Percentiles rank a stretch among this genome's conserved stretches.
phyloP scores from a whole-genome alignment of 2,888 invertebrate genomes.

The Laothoe populi region DNA sequence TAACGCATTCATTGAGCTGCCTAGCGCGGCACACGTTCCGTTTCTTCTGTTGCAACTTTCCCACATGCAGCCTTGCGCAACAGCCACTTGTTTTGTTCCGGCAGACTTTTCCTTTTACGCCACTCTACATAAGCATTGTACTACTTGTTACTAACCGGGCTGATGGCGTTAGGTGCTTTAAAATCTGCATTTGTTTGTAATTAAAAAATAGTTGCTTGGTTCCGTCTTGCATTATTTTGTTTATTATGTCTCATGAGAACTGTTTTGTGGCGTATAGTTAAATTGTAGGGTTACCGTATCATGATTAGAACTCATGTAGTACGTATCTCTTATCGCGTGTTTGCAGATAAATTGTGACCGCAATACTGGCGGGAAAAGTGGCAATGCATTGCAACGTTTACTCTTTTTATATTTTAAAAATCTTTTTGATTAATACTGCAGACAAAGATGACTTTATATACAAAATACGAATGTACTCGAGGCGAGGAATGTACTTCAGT shows the following conservation, averaged over 20 bases:
- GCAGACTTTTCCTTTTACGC: constrained; percentile 75
- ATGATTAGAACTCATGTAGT: constrained; percentile 13
- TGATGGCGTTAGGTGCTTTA: constrained; percentile 31
- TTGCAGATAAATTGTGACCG: constrained; percentile 9
- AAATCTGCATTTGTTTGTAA: not conserved
- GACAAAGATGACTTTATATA: not conserved
- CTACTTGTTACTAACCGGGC: constrained; percentile 58
- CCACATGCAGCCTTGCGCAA: constrained; percentile 80
- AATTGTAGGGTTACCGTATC: not conserved
- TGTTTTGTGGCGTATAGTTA: not conserved
- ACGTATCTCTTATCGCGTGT: constrained; percentile 4
- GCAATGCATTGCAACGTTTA: not conserved
- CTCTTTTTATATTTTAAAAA: not conserved
- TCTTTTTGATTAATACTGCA: not conserved
- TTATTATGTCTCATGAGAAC: not conserved
- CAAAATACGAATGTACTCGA: not conserved
- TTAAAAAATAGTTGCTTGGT: no score
- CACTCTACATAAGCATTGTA: constrained; percentile 54
- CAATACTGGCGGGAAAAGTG: constrained; percentile 12
- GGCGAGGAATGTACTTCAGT: not conserved
- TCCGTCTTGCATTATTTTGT: not conserved
- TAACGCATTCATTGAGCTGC: constrained; percentile 63
- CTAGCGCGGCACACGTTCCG: constrained; percentile 59
- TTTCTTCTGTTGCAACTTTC: constrained; percentile 79
- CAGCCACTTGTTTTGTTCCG: constrained; percentile 76